phyloP scores from a whole-genome alignment of 2,113 vertebrate genomes.

The Tursiops truncatus region DNA sequence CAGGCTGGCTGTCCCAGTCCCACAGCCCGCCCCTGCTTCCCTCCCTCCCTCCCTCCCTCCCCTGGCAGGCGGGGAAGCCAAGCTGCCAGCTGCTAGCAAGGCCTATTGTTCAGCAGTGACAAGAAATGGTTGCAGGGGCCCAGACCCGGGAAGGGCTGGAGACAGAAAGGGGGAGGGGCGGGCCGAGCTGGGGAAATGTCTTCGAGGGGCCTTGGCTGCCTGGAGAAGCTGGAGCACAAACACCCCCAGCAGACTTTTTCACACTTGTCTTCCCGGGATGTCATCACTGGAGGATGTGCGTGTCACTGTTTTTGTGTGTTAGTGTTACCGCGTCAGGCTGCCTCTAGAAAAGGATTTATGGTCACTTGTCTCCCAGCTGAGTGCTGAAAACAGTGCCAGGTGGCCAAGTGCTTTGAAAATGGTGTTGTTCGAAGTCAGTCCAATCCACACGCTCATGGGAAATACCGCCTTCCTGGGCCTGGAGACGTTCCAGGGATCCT shows the following conservation, averaged over 20 bases:
- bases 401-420: background rate
- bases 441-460: background rate
- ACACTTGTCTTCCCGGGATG: background rate
- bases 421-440: background rate
- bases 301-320: background rate
- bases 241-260: background rate
- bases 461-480: background rate
- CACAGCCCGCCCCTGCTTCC: background rate
- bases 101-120: constrained; percentile 69
- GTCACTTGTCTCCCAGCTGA: background rate
- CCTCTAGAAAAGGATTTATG: constrained; percentile 2
- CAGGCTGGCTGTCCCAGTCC: background rate
- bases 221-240: background rate
- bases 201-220: background rate
- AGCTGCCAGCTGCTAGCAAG: constrained; percentile 75
- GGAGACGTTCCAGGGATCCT: background rate
- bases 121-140: constrained; percentile 68
- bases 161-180: background rate
- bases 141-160: background rate
- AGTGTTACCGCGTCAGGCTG: background rate
- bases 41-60: background rate
- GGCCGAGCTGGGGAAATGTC: background rate
- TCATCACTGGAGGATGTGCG: fast-evolving
- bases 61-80: background rate
- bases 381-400: background rate